Evolutionary conservation across 1,140 invertebrate genomes (phyloP), one percentile per base, ranked within the genome.

Genomic region (Atta colombica): DNA sequence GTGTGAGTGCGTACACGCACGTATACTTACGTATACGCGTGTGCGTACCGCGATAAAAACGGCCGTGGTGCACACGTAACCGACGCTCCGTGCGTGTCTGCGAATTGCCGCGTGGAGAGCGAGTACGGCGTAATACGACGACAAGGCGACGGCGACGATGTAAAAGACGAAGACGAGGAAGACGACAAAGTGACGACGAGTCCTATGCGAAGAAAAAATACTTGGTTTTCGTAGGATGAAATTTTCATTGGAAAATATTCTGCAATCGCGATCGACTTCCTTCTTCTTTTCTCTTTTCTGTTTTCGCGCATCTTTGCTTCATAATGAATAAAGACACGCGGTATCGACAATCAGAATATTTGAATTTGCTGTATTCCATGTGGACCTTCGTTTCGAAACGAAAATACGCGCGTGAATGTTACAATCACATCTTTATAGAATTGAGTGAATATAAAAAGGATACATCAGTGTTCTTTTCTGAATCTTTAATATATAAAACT

Each of bases 1-100:
- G 25, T 53, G 5, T 39, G n/a, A 25, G 78, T 60, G 35, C 16
- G 35, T 49, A 31, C 14, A 2, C 39, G 18, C 53, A 31, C 51
- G 21, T 21, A 35, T 35, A 16, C 5, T 58, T 49, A 10, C 14
- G 16, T 12, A 21, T 35, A 49, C 39, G 75, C 45, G 31, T 72
- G 8, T 82, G 39, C 69, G 60, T 63, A 55, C 77, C 25, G 74
- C 87, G 81, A 85, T 88, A 88, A 88, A 88, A 88, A 72, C 87
- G 55, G 35, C 60, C 45, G 71, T 85, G 63, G 39, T 49, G 58
- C 58, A 45, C 77, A 71, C 55, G 51, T 84, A 84, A 31, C 63
- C 28, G 60, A 84, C 60, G 16, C 45, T 31, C 66, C 66, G 71
- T 84, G 58, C 66, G 80, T 28, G 60, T 51, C 35, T 53, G n/a